Conservation (phyloP, 2,113 vertebrate genomes). For the Lophochroa leadbeateri region DNA sequence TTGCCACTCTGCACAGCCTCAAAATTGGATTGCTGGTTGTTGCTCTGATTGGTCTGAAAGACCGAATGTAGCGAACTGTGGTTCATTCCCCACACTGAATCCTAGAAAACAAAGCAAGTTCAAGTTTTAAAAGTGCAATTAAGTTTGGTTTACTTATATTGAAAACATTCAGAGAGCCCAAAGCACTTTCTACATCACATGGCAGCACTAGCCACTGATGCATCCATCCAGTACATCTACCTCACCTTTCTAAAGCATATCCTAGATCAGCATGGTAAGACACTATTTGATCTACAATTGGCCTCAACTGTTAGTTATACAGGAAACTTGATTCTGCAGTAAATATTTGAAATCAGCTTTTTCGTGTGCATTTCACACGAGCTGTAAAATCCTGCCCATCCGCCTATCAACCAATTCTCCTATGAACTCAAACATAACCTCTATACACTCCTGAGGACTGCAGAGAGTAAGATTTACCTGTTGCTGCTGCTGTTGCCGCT, state of each 20-base stretch:
- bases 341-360: background rate
- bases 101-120: conserved; percentile 72
- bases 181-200: background rate
- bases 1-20: conserved; percentile 96
- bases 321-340: background rate
- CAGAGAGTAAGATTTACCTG: conserved; percentile 13
- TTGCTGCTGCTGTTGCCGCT: conserved; percentile 81
- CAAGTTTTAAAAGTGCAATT: background rate
- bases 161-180: background rate
- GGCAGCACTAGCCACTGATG: background rate
- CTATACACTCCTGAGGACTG: background rate
- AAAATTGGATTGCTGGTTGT: conserved; percentile 90
- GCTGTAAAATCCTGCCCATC: background rate
- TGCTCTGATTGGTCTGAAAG: conserved; percentile 90
- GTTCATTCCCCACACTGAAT: conserved; percentile 90
- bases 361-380: background rate
- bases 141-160: background rate
- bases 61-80: conserved; percentile 86
- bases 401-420: background rate
- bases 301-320: background rate
- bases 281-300: background rate
- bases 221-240: background rate
- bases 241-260: background rate
- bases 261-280: background rate
- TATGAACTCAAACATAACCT: background rate